Evolutionary conservation across 1,140 invertebrate species (phyloP), one percentile per base, ranked within the genome.

Genomic region (Holotrichia oblita): DNA sequence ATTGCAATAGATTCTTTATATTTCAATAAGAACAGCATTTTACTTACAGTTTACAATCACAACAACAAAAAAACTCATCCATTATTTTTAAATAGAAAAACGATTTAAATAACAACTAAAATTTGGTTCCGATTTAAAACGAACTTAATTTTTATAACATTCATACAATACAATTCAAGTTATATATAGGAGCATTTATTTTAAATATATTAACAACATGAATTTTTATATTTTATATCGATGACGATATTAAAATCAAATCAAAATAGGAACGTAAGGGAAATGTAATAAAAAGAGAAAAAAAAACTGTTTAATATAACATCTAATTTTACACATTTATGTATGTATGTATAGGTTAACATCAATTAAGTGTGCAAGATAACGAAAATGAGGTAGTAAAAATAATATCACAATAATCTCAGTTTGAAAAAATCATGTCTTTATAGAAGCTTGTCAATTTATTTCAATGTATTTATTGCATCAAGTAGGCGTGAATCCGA

Each of bases 361-460:
- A 55, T n/a, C 48, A 55, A 55, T 6, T 55, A n/a, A 14, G 17
- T 55, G 48, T 55, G 48, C 48, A 55, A 55, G 48, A 55, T 55
- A n/a, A 55, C 48, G 9, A 55, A 69, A 69, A 24, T 69, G 61
- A 69, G 61, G 61, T 69, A 69, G 61, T 69, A 69, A 69, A 69
- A 69, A 69, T 69, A 69, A 69, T 69, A 69, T 69, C 61, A 69
- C 61, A 69, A 69, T 69, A 69, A 69, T 69, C 61, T 24, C 61
- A 64, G 10, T 64, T 64, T 2, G 17, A 64, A 17, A 64, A 64
- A 64, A n/a, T n/a, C n/a, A 34, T 34, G 4, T 34, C 4, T 34
- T 2, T 34, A 34, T 34, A 34, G 27, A 34, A 34, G 27, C 27
- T 34, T 34, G 27, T 34, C 27, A 34, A n/a, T 34, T 34, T 34